phyloP scores from a whole-genome alignment of 2,888 invertebrate species.

The Caenorhabditis sinica region DNA sequence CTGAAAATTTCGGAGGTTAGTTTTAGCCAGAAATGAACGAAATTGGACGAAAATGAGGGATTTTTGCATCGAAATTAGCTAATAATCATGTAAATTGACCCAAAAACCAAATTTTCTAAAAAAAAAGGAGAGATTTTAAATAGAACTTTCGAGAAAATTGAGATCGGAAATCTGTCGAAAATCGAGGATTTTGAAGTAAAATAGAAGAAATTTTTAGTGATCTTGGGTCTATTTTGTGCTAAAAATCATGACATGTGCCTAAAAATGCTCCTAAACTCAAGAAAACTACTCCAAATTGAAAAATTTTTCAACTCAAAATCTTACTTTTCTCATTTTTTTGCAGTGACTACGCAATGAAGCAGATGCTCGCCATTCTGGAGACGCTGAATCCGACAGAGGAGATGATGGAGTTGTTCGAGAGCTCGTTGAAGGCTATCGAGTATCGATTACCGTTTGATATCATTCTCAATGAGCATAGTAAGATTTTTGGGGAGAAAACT shows the following conservation, averaged over 20 bases:
- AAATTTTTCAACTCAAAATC: not conserved
- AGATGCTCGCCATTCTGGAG: slow-evolving; percentile 69
- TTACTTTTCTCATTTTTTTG: slow-evolving; percentile 13
- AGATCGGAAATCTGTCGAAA: no score
- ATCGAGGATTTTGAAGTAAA: no score
- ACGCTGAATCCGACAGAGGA: slow-evolving; percentile 56
- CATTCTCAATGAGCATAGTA: slow-evolving; percentile 21
- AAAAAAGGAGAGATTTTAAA: no score
- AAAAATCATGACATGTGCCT: not conserved
- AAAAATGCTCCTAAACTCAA: not conserved
- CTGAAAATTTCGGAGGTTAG: not conserved
- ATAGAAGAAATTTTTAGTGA: no score
- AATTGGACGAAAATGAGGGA: no score
- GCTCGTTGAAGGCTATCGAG: slow-evolving; percentile 44
- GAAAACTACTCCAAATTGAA: not conserved
- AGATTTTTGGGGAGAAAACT: not conserved
- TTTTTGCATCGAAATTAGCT: no score
- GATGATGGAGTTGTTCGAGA: slow-evolving; percentile 50
- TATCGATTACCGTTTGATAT: slow-evolving; percentile 47
- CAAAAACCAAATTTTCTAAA: no score
- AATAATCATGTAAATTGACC: no score
- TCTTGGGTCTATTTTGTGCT: no score
- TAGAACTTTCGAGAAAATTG: not conserved
- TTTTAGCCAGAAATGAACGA: not conserved
- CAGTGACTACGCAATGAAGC: slow-evolving; percentile 68